These are phyloP conservation scores for Sturnus vulgaris DNA, from an alignment of 2,113 vertebrate species.

Conservation along the genomic window DNA sequence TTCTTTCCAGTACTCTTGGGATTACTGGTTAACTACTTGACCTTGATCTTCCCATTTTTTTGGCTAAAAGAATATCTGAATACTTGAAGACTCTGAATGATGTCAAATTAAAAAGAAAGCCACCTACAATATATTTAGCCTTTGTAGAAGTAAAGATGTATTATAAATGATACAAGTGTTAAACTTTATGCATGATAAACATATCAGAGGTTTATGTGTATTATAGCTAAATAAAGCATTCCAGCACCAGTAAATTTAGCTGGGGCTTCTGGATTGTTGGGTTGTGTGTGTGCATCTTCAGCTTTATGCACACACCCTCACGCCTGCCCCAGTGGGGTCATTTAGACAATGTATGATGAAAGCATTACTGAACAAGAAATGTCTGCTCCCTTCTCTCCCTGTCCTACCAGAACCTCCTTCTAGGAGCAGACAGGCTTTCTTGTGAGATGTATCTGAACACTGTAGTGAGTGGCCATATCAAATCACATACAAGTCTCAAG, in stretches of 20 bases:
- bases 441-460: neutral
- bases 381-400: neutral
- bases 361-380: neutral
- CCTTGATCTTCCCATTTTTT: neutral
- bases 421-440: neutral
- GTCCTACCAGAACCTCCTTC: neutral
- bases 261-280: neutral
- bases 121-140: neutral
- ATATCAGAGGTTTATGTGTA: neutral
- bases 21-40: neutral
- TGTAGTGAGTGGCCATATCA: neutral
- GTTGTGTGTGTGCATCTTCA: neutral
- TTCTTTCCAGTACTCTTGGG: neutral
- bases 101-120: neutral
- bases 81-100: neutral
- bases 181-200: neutral
- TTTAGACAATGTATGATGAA: neutral
- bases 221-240: neutral
- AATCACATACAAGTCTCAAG: neutral
- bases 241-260: neutral
- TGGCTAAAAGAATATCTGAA: neutral
- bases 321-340: neutral
- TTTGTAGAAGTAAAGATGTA: neutral
- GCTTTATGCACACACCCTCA: neutral
- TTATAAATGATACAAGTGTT: neutral